Evolutionary conservation across 2,113 vertebrate species (phyloP), one percentile per base, ranked within the genome.

Genomic region (Dipodomys spectabilis): DNA sequence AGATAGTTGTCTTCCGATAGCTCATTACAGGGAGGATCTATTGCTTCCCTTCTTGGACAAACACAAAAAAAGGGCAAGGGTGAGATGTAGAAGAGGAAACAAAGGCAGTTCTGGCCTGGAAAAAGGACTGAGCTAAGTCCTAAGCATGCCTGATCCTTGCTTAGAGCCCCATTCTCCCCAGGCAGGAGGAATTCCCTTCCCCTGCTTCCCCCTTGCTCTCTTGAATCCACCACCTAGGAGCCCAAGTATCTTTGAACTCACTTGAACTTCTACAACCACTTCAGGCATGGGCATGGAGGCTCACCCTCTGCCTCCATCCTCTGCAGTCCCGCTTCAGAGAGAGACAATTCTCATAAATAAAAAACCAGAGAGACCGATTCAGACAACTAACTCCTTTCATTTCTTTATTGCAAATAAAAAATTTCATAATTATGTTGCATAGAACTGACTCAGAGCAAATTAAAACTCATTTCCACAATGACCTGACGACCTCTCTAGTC

Each of bases 381-480:
- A 88, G 62, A 69, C 5, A 15, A 3, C 20, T 45, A 91, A 94
- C 44, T 53, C 72, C 65, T 86, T 62, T 44, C 68, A 32, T 90
- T 69, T 82, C 83, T 79, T 78, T 82, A 81, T 60, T 85, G 67
- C 53, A 84, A 92, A 87, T 75, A 86, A 86, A 93, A 30, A 72
- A 19, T 60, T 88, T 95, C 67, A 68, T 71, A 92, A 85, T 82
- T 67, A 39, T 74, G 15, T 68, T 79, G 62, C 75, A 74, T 35
- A 74, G 27, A 89, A 87, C 35, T 95, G 83, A 96, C 83, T 91
- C 86, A 96, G 84, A 89, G 25, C 81, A 86, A 86, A 86, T 95
- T 84, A 81, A 92, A 79, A 83, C 13, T 78, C 45, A 85, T 85
- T 95, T 91, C 65, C 78, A 85, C 87, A 62, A 89, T 71, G 92